Percentiles rank a stretch among this genome's conserved stretches.
Conservation (phyloP, 2,113 vertebrate genomes). For the Myrmophylax atrothorax region DNA sequence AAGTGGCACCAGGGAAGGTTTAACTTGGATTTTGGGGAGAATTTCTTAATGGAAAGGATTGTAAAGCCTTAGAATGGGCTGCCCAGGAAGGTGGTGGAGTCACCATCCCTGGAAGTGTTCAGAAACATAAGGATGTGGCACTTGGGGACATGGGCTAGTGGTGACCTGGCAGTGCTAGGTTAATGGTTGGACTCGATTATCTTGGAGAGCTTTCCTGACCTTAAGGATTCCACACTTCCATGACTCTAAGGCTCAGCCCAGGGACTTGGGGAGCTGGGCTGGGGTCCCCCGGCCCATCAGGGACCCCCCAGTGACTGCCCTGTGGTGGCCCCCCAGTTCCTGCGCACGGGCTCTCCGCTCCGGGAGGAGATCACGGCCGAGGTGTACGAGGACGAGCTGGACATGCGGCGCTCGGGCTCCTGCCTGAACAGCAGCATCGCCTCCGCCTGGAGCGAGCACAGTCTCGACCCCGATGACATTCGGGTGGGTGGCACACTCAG, state of each 20-base stretch:
- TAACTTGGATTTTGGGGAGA: no score
- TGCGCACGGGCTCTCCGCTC: conserved; percentile 76
- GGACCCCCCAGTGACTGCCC: fast-evolving
- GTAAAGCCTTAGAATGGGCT: not conserved
- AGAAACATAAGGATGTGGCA: fast-evolving
- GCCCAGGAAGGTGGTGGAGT: not conserved
- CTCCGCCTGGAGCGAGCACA: conserved; percentile 91
- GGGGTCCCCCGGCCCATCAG: fast-evolving
- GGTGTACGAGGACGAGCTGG: conserved; percentile 93
- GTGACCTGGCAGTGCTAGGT: not conserved
- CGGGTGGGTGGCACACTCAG: conserved; percentile 80
- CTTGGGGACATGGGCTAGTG: not conserved
- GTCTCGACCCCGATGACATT: conserved; percentile 93
- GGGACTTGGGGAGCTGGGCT: fast-evolving
- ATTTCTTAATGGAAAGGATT: not conserved
- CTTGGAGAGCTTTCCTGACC: not conserved
- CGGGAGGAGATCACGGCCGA: conserved; percentile 90
- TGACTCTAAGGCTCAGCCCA: fast-evolving
- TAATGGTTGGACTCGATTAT: not conserved
- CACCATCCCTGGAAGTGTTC: not conserved
- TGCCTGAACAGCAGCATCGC: conserved; percentile 90
- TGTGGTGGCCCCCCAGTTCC: conserved; percentile 70
- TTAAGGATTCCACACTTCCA: fast-evolving
- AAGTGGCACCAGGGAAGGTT: not conserved
- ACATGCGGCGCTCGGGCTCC: conserved; percentile 82